phyloP scores from a whole-genome alignment of 1,140 invertebrate species.

The Bombus waltoni region DNA sequence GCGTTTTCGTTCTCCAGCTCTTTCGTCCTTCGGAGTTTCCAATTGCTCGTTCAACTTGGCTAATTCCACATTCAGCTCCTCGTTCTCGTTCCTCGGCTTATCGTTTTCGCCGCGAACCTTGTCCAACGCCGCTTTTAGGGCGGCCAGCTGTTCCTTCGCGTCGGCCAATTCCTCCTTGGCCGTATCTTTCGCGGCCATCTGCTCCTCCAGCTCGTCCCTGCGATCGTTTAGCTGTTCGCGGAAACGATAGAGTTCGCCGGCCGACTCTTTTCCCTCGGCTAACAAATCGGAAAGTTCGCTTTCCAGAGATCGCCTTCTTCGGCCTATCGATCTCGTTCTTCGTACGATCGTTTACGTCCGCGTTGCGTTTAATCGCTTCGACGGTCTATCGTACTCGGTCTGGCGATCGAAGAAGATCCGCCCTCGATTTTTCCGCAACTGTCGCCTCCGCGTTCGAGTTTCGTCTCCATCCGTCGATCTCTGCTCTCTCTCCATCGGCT shows the following conservation, averaged over 20 bases:
- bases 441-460: slow-evolving; percentile 37
- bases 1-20: slow-evolving; percentile 17
- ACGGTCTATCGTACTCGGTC: slow-evolving; percentile 53
- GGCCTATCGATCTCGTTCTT: slow-evolving; percentile 16
- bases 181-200: slow-evolving; percentile 44
- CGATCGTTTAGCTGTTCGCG: slow-evolving; percentile 51
- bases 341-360: slow-evolving; percentile 16
- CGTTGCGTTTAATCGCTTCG: slow-evolving; percentile 29
- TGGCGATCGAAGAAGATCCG: slow-evolving; percentile 46
- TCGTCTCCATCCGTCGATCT: slow-evolving; percentile 45
- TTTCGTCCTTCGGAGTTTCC: slow-evolving; percentile 6
- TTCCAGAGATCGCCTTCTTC: slow-evolving; percentile 43
- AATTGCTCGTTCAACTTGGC: slow-evolving; percentile 33
- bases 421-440: slow-evolving; percentile 24
- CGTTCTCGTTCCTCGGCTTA: slow-evolving; percentile 7
- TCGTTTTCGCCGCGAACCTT: slow-evolving; percentile 49
- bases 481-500: slow-evolving; percentile 48
- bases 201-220: slow-evolving; percentile 35
- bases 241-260: slow-evolving; percentile 53
- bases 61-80: slow-evolving; percentile 5
- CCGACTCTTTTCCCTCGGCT: slow-evolving; percentile 55
- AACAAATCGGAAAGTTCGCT: slow-evolving; percentile 16
- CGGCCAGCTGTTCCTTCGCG: slow-evolving; percentile 53
- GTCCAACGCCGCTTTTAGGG: slow-evolving; percentile 48
- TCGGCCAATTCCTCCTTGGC: slow-evolving; percentile 37